A percentile compares a stretch with the other conserved stretches of the same genome.
Evolutionary conservation across 2,888 invertebrate genomes (phyloP).

Genomic region (Lasioglossum vierecki): DNA sequence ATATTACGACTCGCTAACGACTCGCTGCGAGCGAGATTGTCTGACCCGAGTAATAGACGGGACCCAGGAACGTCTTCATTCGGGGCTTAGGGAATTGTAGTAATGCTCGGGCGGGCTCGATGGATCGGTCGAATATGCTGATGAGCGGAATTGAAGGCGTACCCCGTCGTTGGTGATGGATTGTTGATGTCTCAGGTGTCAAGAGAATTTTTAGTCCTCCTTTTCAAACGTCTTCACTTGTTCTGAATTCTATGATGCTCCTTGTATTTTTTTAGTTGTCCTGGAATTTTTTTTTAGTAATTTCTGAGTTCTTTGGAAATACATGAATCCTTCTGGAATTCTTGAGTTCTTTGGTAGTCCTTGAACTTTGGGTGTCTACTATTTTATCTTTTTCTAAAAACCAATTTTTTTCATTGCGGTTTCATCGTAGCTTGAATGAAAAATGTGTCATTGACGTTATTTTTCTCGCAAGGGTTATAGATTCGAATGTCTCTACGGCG

Average conservation of each 20-base stretch:
- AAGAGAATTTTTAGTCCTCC: not conserved
- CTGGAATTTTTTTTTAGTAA: no score
- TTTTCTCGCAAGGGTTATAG: not conserved
- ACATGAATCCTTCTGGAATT: no score
- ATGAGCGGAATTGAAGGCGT: not conserved
- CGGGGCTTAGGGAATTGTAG: not conserved
- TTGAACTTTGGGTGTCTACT: no score
- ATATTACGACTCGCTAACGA: constrained; percentile 6
- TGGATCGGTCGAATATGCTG: not conserved
- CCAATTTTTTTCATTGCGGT: not conserved
- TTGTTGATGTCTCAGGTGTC: not conserved
- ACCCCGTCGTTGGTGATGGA: not conserved
- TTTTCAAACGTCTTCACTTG: not conserved
- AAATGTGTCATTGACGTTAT: not conserved
- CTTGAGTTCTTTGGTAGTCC: no score
- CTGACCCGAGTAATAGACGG: not conserved
- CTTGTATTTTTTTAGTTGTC: no score
- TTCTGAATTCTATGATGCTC: no score
- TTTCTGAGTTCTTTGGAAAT: not conserved
- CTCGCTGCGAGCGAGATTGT: not conserved
- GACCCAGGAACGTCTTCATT: not conserved
- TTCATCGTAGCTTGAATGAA: not conserved
- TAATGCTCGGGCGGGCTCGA: not conserved
- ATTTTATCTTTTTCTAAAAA: not conserved
- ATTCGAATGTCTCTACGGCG: not conserved